Evolutionary conservation across 1,140 invertebrate genomes (phyloP).

Genomic region (Coenobita brevimanus): DNA sequence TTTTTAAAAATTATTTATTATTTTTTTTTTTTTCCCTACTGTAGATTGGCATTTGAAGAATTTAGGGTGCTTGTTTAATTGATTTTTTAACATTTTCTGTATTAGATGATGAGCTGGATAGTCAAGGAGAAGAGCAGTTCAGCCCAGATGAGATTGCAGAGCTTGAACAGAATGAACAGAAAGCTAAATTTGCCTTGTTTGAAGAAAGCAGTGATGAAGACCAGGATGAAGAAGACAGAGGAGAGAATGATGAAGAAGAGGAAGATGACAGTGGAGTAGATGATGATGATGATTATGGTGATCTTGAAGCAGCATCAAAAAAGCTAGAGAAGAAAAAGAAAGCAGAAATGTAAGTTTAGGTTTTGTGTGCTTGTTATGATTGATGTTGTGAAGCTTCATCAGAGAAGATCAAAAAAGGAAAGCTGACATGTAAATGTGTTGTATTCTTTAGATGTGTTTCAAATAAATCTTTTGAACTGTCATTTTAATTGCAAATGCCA

Average conservation of each 20-base stretch:
- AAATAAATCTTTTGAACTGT: too few relatives aligned
- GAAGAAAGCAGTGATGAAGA: slow-evolving; percentile 73
- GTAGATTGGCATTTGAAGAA: too few relatives aligned
- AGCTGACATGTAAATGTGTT: neutral
- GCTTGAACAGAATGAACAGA: slow-evolving; percentile 69
- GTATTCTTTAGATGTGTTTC: too few relatives aligned
- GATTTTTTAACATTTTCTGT: too few relatives aligned
- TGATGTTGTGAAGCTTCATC: slow-evolving; percentile 79
- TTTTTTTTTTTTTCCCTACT: too few relatives aligned
- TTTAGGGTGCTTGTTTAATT: too few relatives aligned
- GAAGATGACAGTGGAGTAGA: slow-evolving; percentile 72
- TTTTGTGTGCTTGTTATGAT: neutral
- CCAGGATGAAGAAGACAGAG: slow-evolving; percentile 78
- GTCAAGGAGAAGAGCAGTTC: slow-evolving; percentile 33
- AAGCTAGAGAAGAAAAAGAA: slow-evolving; percentile 85
- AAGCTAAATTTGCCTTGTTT: slow-evolving; percentile 75
- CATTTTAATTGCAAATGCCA: too few relatives aligned
- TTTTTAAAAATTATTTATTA: too few relatives aligned
- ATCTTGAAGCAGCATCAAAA: slow-evolving; percentile 80
- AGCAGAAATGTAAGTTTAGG: slow-evolving; percentile 75
- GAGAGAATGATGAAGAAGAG: slow-evolving; percentile 73
- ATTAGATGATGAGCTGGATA: slow-evolving; percentile 32
- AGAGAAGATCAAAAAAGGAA: slow-evolving; percentile 75
- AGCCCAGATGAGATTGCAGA: slow-evolving; percentile 21
- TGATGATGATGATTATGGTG: slow-evolving; percentile 84